phyloP scores from a whole-genome alignment of 2,797 vertebrate species.

The Epinephelus coioides region DNA sequence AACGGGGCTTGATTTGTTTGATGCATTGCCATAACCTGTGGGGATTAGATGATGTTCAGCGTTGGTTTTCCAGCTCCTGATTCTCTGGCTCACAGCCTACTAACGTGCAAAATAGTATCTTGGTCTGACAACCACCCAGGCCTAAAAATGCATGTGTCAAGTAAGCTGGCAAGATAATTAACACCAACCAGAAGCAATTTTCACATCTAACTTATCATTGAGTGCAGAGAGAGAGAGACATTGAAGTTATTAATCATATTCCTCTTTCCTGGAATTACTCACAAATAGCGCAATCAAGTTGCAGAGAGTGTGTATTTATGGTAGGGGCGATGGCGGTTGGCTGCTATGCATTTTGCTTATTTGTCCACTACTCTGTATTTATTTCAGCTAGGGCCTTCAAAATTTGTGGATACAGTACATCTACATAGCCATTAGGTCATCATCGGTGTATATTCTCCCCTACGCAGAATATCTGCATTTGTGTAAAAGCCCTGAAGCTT shows the following conservation, averaged over 20 bases:
- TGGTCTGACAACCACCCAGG: slow-evolving; percentile 82
- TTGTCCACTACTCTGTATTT: slow-evolving; percentile 67
- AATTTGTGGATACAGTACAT: slow-evolving; percentile 48
- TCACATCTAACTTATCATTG: slow-evolving; percentile 83
- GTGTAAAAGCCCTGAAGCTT: slow-evolving; percentile 23
- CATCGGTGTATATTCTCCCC: slow-evolving; percentile 18
- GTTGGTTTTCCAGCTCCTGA: slow-evolving; percentile 70
- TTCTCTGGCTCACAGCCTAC: slow-evolving; percentile 74
- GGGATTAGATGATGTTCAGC: slow-evolving; percentile 78
- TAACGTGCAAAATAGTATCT: slow-evolving; percentile 83
- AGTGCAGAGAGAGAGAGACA: slow-evolving; percentile 75
- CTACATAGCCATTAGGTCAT: slow-evolving; percentile 39
- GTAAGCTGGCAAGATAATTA: slow-evolving; percentile 86
- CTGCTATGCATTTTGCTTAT: slow-evolving; percentile 52
- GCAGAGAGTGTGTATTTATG: slow-evolving; percentile 69
- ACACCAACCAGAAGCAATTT: slow-evolving; percentile 86
- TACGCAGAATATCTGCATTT: slow-evolving; percentile 33
- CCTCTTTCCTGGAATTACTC: slow-evolving; percentile 80
- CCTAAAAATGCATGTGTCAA: slow-evolving; percentile 83
- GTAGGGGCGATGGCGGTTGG: slow-evolving; percentile 56
- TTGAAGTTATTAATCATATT: slow-evolving; percentile 83
- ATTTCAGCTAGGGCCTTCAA: slow-evolving; percentile 52
- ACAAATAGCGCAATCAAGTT: slow-evolving; percentile 78
- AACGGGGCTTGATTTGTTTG: slow-evolving; percentile 80
- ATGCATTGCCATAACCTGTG: slow-evolving; percentile 83